A percentile compares a stretch with the other conserved stretches of the same genome.
Conservation (phyloP, 2,113 vertebrate genomes). For the Clarias gariepinus region DNA sequence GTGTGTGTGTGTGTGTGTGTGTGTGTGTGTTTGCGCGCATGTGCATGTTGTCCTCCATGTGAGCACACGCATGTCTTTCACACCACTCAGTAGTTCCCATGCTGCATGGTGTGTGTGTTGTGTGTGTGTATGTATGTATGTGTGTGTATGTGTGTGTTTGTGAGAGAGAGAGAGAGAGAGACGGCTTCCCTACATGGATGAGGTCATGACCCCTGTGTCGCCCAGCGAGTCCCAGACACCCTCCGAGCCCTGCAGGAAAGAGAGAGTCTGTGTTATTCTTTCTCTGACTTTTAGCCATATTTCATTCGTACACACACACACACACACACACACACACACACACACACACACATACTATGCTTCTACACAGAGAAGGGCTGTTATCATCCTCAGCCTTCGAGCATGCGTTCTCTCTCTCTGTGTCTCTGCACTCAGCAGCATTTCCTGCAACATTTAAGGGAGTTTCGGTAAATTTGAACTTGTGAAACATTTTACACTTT, state of each 20-base stretch:
- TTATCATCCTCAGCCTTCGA: conserved; percentile 21
- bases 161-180: no score
- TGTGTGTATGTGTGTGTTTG: background rate
- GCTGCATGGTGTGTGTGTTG: conserved; percentile 33
- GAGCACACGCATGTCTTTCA: conserved; percentile 34
- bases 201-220: conserved; percentile 81
- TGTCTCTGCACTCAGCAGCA: background rate
- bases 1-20: conserved; percentile 8
- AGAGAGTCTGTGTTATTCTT: conserved; percentile 80
- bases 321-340: conserved; percentile 22
- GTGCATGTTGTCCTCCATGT: background rate
- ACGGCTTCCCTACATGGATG: conserved; percentile 69
- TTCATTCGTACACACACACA: conserved; percentile 61
- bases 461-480: background rate
- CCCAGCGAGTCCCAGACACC: conserved; percentile 73
- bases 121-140: conserved; percentile 1
- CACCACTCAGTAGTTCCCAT: conserved; percentile 38
- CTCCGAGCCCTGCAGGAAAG: conserved; percentile 71
- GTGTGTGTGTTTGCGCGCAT: conserved; percentile 10
- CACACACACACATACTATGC: conserved; percentile 53
- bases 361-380: conserved; percentile 57
- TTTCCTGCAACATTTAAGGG: background rate
- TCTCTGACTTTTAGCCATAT: conserved; percentile 77
- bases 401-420: background rate
- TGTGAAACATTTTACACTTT: background rate